Percentiles rank a stretch among this genome's conserved stretches.
Evolutionary conservation across 2,797 vertebrate species (phyloP).

Genomic region (Lacerta viridis): DNA sequence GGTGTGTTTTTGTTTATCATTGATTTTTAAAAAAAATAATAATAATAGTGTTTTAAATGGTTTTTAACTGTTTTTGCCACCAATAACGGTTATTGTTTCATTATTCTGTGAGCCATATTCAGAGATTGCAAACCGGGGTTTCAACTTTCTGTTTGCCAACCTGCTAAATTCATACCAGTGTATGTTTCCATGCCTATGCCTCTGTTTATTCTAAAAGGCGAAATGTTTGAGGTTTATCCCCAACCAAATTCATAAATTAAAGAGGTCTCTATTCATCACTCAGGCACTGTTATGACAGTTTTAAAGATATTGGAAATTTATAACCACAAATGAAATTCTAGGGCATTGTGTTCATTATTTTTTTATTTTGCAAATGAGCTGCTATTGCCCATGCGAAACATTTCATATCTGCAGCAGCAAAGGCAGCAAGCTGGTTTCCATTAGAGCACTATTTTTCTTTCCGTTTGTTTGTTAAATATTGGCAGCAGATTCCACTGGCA

Average conservation of each 20-base stretch:
- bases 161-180: not conserved
- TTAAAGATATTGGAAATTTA: not conserved
- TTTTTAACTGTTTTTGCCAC: too few species aligned
- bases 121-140: not conserved
- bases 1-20: too few species aligned
- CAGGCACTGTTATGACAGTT: not conserved
- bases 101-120: too few species aligned
- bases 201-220: not conserved
- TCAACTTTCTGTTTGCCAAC: not conserved
- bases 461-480: conserved; percentile 34
- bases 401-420: conserved; percentile 25
- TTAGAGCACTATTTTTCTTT: conserved; percentile 12
- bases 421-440: not conserved
- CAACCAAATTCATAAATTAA: not conserved
- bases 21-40: too few species aligned
- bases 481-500: conserved; percentile 24
- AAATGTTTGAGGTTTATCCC: not conserved
- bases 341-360: not conserved
- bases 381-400: conserved; percentile 18
- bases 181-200: not conserved
- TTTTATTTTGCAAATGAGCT: not conserved
- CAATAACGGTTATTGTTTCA: too few species aligned
- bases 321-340: conserved; percentile 28
- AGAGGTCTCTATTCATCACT: not conserved
- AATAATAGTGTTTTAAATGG: too few species aligned